Base-by-base conservation (phyloP, 2,797 vertebrate species). In the Cetoscarus ocellatus region DNA sequence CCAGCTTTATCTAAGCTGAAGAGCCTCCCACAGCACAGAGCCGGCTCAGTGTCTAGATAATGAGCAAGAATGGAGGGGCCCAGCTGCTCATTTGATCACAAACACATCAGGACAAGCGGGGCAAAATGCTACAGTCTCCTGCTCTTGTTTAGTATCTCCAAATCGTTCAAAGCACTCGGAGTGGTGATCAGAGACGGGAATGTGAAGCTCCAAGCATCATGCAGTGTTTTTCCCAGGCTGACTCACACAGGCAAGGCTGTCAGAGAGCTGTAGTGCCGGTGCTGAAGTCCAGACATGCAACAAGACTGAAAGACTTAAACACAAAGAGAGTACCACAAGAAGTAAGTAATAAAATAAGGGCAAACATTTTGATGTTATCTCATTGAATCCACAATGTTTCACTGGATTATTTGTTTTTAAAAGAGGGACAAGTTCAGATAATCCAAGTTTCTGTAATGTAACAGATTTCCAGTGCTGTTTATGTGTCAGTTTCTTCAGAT, bases 1-100 rank as follows among this genome's bases (percentile, higher is more conserved):
- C 71, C 80, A 51, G 69, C 64, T 78, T 90, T 90, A 92, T 91
- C 88, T 77, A 67, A 77, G 66, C 56, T 77, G 67, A 67, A 74
- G 68, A 82, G 79, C 81, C 75, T 86, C 77, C 78, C 87, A 81
- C 71, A n/a, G 80, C 3, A 63, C 67, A 61, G 67, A 61, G 57
- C 61, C 45, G 61, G 59, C 78, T 77, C 77, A 54, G 54, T 49
- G 77, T 83, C 75, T 71, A 84, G 89, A 88, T 89, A 88, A 86
- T 83, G 74, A 84, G 70, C 45, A 49, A 70, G 75, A 80, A 76
- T 54, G 17, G 17, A 84, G 50, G 67, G 77, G 76, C 51, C 83
- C 18, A 57, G 62, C 64, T 51, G 19, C 67, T 84, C 74, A 79
- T 82, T 82, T 82, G 76, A 92, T 88, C 88, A 86, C 79, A 83